These are phyloP conservation scores for Platyrinchus mystaceus DNA, from an alignment of 2,797 vertebrate species.

Conservation along the genomic window DNA sequence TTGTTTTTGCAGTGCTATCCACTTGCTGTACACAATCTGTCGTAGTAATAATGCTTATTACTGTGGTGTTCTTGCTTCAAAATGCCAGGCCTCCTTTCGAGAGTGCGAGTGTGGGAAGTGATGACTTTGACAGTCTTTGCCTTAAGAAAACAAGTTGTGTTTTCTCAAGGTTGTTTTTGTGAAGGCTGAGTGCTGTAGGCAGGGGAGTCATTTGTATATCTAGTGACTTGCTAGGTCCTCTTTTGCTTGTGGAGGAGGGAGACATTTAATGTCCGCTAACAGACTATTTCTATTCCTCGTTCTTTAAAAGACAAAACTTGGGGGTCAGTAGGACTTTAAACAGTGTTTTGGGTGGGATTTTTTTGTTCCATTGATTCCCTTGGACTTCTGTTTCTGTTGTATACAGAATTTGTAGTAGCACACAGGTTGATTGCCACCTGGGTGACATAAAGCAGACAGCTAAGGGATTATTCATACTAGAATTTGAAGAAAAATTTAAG, in stretches of 20 bases:
- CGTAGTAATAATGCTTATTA: background rate
- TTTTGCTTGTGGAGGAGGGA: background rate
- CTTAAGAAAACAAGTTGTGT: background rate
- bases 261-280: background rate
- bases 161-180: background rate
- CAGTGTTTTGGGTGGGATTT: background rate
- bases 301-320: background rate
- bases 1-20: background rate
- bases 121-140: background rate
- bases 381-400: background rate
- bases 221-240: background rate
- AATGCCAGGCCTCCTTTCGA: background rate
- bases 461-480: background rate
- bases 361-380: background rate
- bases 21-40: background rate
- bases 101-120: background rate
- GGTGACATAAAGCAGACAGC: background rate
- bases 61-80: background rate
- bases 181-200: background rate
- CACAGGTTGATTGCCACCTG: background rate
- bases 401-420: background rate
- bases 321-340: background rate
- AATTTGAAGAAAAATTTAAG: background rate
- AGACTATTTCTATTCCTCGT: background rate
- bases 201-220: background rate